phyloP scores from a whole-genome alignment of 2,888 invertebrate species.

The Caenorhabditis doughertyi region DNA sequence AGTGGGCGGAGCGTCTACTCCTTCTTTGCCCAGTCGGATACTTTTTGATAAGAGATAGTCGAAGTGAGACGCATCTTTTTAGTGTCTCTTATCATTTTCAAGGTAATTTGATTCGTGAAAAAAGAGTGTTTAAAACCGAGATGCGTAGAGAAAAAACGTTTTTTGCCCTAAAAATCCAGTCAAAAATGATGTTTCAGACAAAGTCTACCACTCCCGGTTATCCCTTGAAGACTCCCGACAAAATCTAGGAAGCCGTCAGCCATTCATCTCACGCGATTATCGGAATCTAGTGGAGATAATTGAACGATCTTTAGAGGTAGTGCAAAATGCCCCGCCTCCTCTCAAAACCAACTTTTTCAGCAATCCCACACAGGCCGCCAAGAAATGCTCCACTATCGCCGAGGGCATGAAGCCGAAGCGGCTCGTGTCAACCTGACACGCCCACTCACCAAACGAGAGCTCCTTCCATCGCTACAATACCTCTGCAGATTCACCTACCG shows the following conservation, averaged over 20 bases:
- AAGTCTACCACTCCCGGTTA: constrained; percentile 58
- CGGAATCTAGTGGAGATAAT: constrained; percentile 43
- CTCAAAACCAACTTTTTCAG: constrained; percentile 24
- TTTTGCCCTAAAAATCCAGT: not conserved
- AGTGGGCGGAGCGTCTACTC: constrained; percentile 86
- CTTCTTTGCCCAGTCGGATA: constrained; percentile 70
- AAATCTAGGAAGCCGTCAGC: constrained; percentile 48
- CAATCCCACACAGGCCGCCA: constrained; percentile 55
- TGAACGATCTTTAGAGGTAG: constrained; percentile 46
- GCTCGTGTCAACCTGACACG: constrained; percentile 56
- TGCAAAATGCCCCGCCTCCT: not conserved
- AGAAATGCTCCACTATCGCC: constrained; percentile 67
- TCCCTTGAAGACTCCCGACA: constrained; percentile 45
- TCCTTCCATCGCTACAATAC: constrained; percentile 68
- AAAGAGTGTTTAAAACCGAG: not conserved
- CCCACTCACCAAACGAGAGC: constrained; percentile 60
- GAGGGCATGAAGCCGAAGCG: constrained; percentile 67
- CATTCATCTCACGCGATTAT: constrained; percentile 53
- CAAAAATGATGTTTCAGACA: constrained; percentile 37
- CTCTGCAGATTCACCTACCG: constrained; percentile 60
- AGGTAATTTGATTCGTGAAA: constrained; percentile 31
- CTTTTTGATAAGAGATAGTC: constrained; percentile 77
- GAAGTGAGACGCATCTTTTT: constrained; percentile 67
- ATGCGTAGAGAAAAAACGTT: not conserved
- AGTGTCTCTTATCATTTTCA: constrained; percentile 63